Percentiles rank a stretch among this genome's conserved stretches.
Evolutionary conservation across 2,113 vertebrate genomes (phyloP).

Genomic region (Chinchilla lanigera): DNA sequence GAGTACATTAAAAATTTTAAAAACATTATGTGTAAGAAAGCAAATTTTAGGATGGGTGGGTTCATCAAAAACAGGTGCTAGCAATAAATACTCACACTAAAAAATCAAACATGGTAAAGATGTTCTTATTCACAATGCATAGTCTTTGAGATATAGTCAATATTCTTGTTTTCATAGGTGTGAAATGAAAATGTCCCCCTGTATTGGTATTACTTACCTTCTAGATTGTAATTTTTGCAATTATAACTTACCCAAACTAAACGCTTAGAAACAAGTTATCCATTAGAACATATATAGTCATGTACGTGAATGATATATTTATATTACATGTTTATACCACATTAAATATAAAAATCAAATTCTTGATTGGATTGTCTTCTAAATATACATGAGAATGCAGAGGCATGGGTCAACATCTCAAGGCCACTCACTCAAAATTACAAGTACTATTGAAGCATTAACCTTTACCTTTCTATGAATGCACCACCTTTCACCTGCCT

Average conservation of each 20-base stretch:
- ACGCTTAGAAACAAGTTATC: background rate
- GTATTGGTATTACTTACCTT: background rate
- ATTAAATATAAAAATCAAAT: background rate
- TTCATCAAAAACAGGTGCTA: background rate
- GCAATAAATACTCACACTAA: background rate
- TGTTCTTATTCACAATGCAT: background rate
- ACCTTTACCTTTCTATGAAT: background rate
- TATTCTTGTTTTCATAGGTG: background rate
- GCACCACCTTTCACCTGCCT: background rate
- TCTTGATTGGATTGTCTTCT: background rate
- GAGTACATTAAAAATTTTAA: background rate
- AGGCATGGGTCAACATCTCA: background rate
- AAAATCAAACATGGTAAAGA: background rate
- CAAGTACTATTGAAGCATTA: background rate
- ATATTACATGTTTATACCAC: background rate
- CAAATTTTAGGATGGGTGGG: background rate
- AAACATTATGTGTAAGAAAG: background rate
- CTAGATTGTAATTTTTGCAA: background rate
- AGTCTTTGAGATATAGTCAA: background rate
- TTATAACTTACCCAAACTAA: background rate
- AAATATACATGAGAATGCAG: background rate
- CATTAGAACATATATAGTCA: background rate
- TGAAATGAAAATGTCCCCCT: background rate
- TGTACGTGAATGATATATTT: background rate
- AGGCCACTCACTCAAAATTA: background rate